A percentile compares a stretch with the other conserved stretches of the same genome.
Conservation (phyloP, 2,113 vertebrate species). For the Cebidichthys violaceus region DNA sequence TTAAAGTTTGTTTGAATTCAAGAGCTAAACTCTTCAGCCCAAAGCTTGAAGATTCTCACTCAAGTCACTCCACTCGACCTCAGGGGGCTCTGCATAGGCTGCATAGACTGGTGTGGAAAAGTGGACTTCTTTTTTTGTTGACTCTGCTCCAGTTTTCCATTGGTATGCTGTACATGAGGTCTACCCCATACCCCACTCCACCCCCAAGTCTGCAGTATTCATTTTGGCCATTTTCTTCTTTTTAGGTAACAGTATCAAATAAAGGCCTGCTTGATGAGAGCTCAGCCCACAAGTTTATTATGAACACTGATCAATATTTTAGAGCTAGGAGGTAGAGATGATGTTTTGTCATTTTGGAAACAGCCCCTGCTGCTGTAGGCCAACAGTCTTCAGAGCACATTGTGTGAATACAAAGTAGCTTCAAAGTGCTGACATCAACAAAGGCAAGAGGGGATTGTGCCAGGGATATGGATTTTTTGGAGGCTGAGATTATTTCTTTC, state of each 20-base stretch:
- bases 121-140: not conserved
- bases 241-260: constrained; percentile 32
- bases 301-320: constrained; percentile 59
- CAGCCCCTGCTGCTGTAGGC: constrained; percentile 41
- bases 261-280: constrained; percentile 28
- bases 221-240: constrained; percentile 11
- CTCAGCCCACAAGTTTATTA: constrained; percentile 29
- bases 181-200: too few relatives aligned
- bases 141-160: not conserved
- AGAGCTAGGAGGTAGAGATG: constrained; percentile 40
- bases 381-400: constrained; percentile 43
- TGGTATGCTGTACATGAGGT: not conserved
- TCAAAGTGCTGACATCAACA: constrained; percentile 71
- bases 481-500: constrained; percentile 66
- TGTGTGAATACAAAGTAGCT: constrained; percentile 68
- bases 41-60: not conserved
- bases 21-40: too few relatives aligned
- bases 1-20: too few relatives aligned
- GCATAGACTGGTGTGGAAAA: not conserved
- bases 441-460: constrained; percentile 39
- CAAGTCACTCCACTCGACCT: not conserved
- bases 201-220: not conserved
- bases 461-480: constrained; percentile 67
- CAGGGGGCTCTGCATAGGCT: not conserved
- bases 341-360: constrained; percentile 66